Conservation (phyloP, 1,140 invertebrate genomes). For the Heliothis virescens region DNA sequence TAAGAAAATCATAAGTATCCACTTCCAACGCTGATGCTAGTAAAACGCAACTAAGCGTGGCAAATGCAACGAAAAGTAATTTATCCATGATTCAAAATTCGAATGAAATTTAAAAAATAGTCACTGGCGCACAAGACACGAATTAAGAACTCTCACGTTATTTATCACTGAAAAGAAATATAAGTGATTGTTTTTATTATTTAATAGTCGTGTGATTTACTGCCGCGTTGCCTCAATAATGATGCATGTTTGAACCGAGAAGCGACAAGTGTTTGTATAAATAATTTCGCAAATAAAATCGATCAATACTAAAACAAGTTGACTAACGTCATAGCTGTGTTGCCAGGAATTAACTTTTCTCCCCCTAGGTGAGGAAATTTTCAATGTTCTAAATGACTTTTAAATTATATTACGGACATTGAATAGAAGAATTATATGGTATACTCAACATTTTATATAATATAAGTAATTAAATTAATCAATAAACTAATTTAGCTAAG, state of each 20-base stretch:
- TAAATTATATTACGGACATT: no score
- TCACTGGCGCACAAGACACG: background rate
- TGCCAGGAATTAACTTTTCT: constrained; percentile 47
- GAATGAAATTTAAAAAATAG: constrained; percentile 38
- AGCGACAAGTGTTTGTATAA: constrained; percentile 70
- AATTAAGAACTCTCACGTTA: background rate
- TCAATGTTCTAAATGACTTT: background rate
- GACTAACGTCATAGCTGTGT: constrained; percentile 68
- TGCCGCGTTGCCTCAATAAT: constrained; percentile 42
- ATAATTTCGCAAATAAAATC: constrained; percentile 61
- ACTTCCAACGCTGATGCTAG: constrained; percentile 66
- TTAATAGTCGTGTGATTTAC: constrained; percentile 22
- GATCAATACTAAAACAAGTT: constrained; percentile 58
- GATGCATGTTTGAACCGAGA: constrained; percentile 49
- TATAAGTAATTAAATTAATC: no score
- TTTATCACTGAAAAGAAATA: background rate
- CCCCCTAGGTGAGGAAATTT: background rate
- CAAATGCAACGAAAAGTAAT: constrained; percentile 56
- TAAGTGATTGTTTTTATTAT: constrained; percentile 29
- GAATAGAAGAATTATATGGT: no score
- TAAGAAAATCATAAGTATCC: constrained; percentile 78
- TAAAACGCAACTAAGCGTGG: constrained; percentile 54
- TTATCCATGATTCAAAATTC: constrained; percentile 61
- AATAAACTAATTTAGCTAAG: background rate
- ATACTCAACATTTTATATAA: no score